phyloP scores from a whole-genome alignment of 2,797 vertebrate species.

The Parauchenoglanis punctatus region DNA sequence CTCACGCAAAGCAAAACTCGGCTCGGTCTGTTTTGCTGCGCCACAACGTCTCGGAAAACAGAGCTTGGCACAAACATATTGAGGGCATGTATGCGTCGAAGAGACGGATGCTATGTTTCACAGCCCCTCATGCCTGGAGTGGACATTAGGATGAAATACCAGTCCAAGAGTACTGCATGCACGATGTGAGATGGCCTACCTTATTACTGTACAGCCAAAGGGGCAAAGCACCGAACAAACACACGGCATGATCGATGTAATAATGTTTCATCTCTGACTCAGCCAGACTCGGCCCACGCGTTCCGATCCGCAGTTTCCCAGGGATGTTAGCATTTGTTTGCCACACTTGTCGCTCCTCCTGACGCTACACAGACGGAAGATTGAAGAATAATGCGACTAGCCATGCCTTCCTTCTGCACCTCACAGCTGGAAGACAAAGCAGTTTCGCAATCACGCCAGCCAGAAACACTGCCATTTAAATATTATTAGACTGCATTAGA shows the following conservation, averaged over 20 bases:
- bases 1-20: neutral
- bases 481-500: conserved; percentile 2
- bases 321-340: conserved; percentile 52
- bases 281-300: conserved; percentile 48
- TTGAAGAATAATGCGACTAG: conserved; percentile 28
- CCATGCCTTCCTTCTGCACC: conserved; percentile 10
- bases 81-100: conserved; percentile 1
- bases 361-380: conserved; percentile 33
- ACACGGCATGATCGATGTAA: conserved; percentile 51
- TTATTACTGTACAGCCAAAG: conserved; percentile 52
- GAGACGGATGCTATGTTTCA: conserved; percentile 49
- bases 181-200: conserved; percentile 47
- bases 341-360: conserved; percentile 35
- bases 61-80: conserved; percentile 44
- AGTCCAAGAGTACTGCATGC: conserved; percentile 42
- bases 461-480: conserved; percentile 5
- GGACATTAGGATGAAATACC: conserved; percentile 60
- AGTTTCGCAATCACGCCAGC: conserved; percentile 21
- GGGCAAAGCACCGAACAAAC: conserved; percentile 39
- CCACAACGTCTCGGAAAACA: neutral
- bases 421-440: conserved; percentile 19
- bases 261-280: conserved; percentile 49
- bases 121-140: conserved; percentile 48
- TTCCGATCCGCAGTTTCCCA: conserved; percentile 36
- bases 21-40: conserved; percentile 23